Conservation (phyloP, 1,140 invertebrate species). For the Drosophila serrata region DNA sequence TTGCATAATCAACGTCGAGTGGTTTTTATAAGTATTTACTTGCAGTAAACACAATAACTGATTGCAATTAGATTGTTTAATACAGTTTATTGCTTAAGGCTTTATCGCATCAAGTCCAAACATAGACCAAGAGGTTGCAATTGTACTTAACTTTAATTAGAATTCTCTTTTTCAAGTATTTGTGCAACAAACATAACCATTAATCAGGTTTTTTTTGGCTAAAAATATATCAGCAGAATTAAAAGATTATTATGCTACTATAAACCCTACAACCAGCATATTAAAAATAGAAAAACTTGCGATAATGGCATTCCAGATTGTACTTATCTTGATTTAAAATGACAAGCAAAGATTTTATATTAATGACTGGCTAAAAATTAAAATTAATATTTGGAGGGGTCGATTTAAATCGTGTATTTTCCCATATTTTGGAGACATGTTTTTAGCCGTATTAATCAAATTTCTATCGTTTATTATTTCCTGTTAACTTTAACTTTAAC, state of each 20-base stretch:
- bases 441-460: conserved; percentile 9
- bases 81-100: conserved; percentile 6
- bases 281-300: conserved; percentile 1
- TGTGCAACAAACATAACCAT: background rate
- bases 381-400: background rate
- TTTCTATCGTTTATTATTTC: conserved; percentile 7
- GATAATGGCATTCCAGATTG: conserved; percentile 4
- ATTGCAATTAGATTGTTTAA: conserved; percentile 24
- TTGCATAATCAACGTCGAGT: background rate
- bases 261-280: background rate
- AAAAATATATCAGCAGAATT: conserved; percentile 7
- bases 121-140: background rate
- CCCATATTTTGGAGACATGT: background rate
- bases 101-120: conserved; percentile 12
- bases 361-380: conserved; percentile 1
- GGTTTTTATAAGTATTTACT: conserved; percentile 13
- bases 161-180: background rate
- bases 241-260: background rate
- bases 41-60: conserved; percentile 21
- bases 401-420: background rate
- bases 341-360: conserved; percentile 8
- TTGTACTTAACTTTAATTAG: conserved; percentile 3
- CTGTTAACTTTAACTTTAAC: conserved; percentile 6
- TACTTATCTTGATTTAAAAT: conserved; percentile 12
- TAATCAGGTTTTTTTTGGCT: conserved; percentile 1